Conservation (phyloP, 2,888 invertebrate species). For the Octonoba sinensis region DNA sequence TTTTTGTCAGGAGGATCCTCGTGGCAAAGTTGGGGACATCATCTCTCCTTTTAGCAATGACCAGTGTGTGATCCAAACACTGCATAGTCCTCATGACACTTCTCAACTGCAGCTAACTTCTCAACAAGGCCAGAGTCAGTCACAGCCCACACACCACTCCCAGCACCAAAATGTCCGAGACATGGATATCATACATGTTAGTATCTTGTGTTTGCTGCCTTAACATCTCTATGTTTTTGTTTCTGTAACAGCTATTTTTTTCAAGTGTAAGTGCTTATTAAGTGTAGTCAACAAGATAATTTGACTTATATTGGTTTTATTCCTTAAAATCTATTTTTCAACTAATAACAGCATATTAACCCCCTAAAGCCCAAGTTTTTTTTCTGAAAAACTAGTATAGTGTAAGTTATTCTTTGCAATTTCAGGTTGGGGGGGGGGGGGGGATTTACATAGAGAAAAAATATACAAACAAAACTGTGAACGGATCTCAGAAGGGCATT, state of each 20-base stretch:
- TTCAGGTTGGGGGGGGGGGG: too few relatives aligned
- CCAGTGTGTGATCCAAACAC: constrained; percentile 64
- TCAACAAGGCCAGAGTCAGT: constrained; percentile 38
- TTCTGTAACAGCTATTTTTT: background rate
- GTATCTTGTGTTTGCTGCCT: background rate
- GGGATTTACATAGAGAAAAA: too few relatives aligned
- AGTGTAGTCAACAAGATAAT: too few relatives aligned
- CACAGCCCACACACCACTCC: constrained; percentile 57
- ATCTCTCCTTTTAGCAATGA: constrained; percentile 61
- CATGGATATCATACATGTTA: constrained; percentile 67
- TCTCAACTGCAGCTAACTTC: constrained; percentile 39
- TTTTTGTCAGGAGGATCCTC: constrained; percentile 54
- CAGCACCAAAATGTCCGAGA: constrained; percentile 67
- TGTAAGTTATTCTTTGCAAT: too few relatives aligned
- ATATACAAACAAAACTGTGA: too few relatives aligned
- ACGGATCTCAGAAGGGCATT: too few relatives aligned
- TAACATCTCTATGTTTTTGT: background rate
- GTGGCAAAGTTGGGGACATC: constrained; percentile 58
- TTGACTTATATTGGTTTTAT: too few relatives aligned
- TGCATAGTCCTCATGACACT: constrained; percentile 60
- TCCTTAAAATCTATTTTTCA: background rate
- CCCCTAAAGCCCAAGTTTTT: too few relatives aligned
- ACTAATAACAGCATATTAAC: too few relatives aligned
- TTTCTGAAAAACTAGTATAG: too few relatives aligned
- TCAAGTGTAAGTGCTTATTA: background rate